Evolutionary conservation across 2,888 invertebrate genomes (phyloP), one percentile per base, ranked within the genome.

Genomic region (Griposia aprilina): DNA sequence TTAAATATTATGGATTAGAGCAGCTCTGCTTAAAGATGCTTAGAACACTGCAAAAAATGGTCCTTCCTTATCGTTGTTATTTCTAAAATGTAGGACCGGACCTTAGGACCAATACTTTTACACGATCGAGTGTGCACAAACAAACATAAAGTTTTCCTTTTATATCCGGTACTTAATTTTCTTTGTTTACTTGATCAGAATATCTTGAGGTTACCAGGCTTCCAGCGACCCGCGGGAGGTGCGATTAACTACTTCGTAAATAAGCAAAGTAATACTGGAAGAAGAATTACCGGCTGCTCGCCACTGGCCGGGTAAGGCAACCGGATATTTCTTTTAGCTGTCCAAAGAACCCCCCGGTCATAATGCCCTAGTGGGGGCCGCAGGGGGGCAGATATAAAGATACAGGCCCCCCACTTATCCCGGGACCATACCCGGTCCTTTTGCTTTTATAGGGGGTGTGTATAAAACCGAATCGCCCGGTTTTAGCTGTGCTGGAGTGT

Each of bases 241-340:
- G 93, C 93, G 93, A 94, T 94, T 95, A 95, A 94, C 94, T 94
- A 93, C 91, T 92, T 89, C 92, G 94, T 94, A 95, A 95, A 96
- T 94, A 96, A 95, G 93, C 94, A 94, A 95, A 94, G 95, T 95
- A 95, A 94, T 87, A 89, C 94, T 94, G 93, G 92, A 93, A 95
- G 95, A 95, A 94, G 96, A 94, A 96, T 95, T 95, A 95, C 95
- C 94, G 95, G 93, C 94, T 92, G 92, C 92, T 91, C 88, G 94
- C 92, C 92, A 93, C 93, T 93, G 91, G 92, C 92, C 93, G 93
- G 93, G 94, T 92, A 94, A 95, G 89, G 95, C 95, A 93, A 94
- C 96, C 96, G 96, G 96, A 96, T 96, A 97, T 96, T 97, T 96
- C 97, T 97, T 96, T 96, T 96, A 96, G 96, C 96, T 96, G 96